Evolutionary conservation across 2,113 vertebrate genomes (phyloP).

Genomic region (Misgurnus anguillicaudatus): DNA sequence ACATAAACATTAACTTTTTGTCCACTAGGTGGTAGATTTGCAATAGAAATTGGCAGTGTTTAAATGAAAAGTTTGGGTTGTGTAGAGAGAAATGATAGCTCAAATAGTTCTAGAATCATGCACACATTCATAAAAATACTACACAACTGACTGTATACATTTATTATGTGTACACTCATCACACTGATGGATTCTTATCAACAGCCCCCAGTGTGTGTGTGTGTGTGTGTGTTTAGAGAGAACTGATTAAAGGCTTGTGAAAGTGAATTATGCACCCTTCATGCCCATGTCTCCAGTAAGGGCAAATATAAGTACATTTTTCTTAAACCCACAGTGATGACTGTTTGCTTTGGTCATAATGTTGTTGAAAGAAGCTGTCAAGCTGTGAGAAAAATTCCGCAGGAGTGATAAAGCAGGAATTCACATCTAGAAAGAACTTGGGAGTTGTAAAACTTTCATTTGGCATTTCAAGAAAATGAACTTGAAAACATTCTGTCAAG

Average conservation of each 20-base stretch:
- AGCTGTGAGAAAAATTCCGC: background rate
- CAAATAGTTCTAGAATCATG: no score
- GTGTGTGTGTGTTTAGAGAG: background rate
- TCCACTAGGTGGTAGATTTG: conserved; percentile 33
- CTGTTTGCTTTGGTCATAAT: conserved; percentile 30
- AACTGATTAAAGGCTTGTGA: background rate
- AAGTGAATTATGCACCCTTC: background rate
- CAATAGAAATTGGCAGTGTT: background rate
- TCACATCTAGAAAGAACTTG: background rate
- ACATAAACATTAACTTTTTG: background rate
- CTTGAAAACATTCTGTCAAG: no score
- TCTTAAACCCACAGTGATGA: conserved; percentile 13
- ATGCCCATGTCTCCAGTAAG: conserved; percentile 1
- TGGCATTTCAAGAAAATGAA: background rate
- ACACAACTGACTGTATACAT: background rate
- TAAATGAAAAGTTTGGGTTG: background rate
- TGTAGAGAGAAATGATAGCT: no score
- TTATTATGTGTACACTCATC: background rate
- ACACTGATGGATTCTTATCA: background rate
- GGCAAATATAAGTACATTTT: conserved; percentile 7
- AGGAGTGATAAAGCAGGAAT: conserved; percentile 47
- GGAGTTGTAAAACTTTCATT: background rate
- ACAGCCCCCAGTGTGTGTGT: conserved; percentile 1
- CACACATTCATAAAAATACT: conserved; percentile 28
- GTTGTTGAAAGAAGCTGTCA: conserved; percentile 2